These are phyloP conservation scores for Monopterus albus DNA, from an alignment of 2,113 vertebrate species.

Conservation along the genomic window DNA sequence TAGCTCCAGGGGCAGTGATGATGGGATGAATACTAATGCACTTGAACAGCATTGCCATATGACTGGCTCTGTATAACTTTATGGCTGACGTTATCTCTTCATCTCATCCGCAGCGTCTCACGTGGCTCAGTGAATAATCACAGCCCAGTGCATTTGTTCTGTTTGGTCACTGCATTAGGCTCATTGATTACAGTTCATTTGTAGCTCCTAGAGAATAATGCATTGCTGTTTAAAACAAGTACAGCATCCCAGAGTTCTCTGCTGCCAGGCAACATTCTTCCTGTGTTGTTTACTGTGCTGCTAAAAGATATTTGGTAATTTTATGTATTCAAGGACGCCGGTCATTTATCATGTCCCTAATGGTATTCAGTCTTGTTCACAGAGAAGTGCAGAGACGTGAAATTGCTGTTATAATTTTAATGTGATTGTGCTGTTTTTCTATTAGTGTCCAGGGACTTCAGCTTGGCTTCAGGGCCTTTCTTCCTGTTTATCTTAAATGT, in stretches of 20 bases:
- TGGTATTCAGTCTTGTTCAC: slow-evolving; percentile 44
- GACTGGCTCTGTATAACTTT: slow-evolving; percentile 44
- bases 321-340: slow-evolving; percentile 46
- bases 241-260: slow-evolving; percentile 14
- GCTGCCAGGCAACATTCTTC: slow-evolving; percentile 22
- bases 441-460: slow-evolving; percentile 16
- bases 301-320: slow-evolving; percentile 27
- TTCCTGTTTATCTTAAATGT: slow-evolving; percentile 11
- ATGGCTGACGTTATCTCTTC: slow-evolving; percentile 53
- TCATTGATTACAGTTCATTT: slow-evolving; percentile 58
- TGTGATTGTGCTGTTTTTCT: slow-evolving; percentile 15
- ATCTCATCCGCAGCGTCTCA: slow-evolving; percentile 39
- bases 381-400: slow-evolving; percentile 46
- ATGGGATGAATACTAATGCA: slow-evolving; percentile 75
- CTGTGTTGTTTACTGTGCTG: slow-evolving; percentile 28
- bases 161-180: slow-evolving; percentile 42
- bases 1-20: slow-evolving; percentile 58
- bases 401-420: slow-evolving; percentile 45
- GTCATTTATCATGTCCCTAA: slow-evolving; percentile 37
- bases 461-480: slow-evolving; percentile 19
- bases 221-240: slow-evolving; percentile 39
- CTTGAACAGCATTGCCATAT: slow-evolving; percentile 58
- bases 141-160: slow-evolving; percentile 46
- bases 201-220: slow-evolving; percentile 46
- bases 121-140: slow-evolving; percentile 37